These are phyloP conservation scores for Drosophila austrosaltans DNA, from an alignment of 2,888 invertebrate genomes.

Conservation along the genomic window DNA sequence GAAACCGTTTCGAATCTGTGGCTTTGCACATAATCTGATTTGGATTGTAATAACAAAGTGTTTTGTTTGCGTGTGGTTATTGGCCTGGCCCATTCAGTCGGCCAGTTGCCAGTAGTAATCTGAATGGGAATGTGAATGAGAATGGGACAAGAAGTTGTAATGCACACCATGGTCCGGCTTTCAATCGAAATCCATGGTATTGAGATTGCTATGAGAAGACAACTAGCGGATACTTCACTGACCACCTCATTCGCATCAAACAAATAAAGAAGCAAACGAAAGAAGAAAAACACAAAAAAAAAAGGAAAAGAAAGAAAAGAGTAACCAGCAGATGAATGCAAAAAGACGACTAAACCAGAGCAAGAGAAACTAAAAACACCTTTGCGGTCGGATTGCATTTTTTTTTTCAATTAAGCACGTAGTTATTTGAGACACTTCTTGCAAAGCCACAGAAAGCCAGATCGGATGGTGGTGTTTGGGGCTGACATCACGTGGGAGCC, in stretches of 20 bases:
- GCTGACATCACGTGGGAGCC: conserved; percentile 13
- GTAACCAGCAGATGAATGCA: conserved; percentile 9
- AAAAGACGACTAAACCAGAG: conserved; percentile 24
- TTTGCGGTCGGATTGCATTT: conserved; percentile 57
- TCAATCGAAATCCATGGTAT: conserved; percentile 2
- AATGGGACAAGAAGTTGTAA: conserved; percentile 36
- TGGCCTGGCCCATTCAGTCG: conserved; percentile 27
- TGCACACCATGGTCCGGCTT: conserved; percentile 39
- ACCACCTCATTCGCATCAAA: conserved; percentile 12
- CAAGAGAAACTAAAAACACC: conserved; percentile 53
- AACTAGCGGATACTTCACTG: conserved; percentile 30
- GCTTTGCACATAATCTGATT: conserved; percentile 25
- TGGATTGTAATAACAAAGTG: conserved; percentile 28
- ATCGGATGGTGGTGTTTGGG: conserved; percentile 32
- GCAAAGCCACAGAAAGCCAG: conserved; percentile 57
- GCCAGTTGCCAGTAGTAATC: conserved; percentile 9
- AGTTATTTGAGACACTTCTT: conserved; percentile 56
- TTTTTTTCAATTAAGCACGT: conserved; percentile 68
- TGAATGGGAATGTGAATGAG: conserved; percentile 14
- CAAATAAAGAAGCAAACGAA: conserved; percentile 27
- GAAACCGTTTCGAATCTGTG: conserved; percentile 31
- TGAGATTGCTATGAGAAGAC: conserved; percentile 8
- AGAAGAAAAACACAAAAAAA: conserved; percentile 2
- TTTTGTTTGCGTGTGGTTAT: conserved; percentile 56
- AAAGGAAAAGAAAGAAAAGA: conserved; percentile 10